Base-by-base conservation (phyloP, 2,113 vertebrate species). In the Ciconia stormi region DNA sequence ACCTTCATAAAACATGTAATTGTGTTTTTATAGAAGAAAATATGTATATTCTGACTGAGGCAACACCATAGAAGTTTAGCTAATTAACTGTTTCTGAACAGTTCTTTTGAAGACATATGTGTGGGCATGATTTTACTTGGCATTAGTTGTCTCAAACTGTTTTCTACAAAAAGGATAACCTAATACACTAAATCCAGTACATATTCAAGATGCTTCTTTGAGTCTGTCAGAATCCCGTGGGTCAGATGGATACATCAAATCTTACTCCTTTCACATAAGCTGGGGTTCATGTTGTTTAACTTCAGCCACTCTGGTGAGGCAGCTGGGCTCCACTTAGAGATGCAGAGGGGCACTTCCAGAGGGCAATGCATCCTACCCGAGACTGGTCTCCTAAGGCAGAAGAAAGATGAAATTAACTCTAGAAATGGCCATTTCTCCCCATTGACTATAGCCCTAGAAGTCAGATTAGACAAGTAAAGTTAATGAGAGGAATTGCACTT, bases 11-110 rank as follows among this genome's bases (percentile, higher is more conserved):
- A 95, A 63, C 42, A 44, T 38, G 16, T 52, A 78, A 89, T 91
- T 91, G 38, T 92, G 59, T 81, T 96, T 95, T 94, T 87, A 74
- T 67, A 71, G 50, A 78, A 74, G 80, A 91, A 93, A 94, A 84
- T 81, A 74, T 23, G 32, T 87, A 19, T 47, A 44, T 88, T 88
- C 44, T 63, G 59, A 70, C 50, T 55, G 26, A 67, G 18, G 38
- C 22, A 87, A 92, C 34, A 66, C 21, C 53, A 40, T 42, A 81
- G 42, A 95, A 81, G 13, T 95, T 70, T 73, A 87, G 17, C 23
- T 90, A 88, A 66, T 83, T 89, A 89, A 59, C 44, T 50, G 18
- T 82, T 92, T 84, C 61, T 55, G n/a, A 87, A 52, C 42, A 87
- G 47, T 74, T 38, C 32, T 78, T 84, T 62, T 71, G 77, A 87